Base-by-base conservation (phyloP, 2,888 invertebrate species). In the Blastobasis adustella region DNA sequence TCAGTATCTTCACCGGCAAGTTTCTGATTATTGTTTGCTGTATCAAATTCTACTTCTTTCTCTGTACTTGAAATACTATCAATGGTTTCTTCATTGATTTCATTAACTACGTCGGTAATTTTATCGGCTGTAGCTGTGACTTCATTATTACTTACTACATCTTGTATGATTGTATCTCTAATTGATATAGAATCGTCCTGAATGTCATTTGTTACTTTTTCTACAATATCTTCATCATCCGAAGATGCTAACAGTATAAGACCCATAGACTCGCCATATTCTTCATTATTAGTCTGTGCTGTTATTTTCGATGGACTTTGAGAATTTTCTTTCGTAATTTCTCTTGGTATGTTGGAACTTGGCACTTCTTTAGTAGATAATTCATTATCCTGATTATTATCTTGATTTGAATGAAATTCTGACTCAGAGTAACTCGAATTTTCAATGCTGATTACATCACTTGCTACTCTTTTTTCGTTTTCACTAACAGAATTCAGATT, bases 381-480 rank as follows among this genome's bases (percentile, higher is more conserved):
- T 47, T 56, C 51, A 7, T 48, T 46, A 38, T 42, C 45, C 37
- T 54, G 47, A 36, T 50, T 23, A 23, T 23, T 23, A 23, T 23
- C 23, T 23, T 23, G 23, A 23, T 23, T 23, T 23, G 23, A 23
- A 23, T 23, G 23, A 23, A 9, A 9, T 42, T 85, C 84, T 5
- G 73, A 71, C 64, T 84, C 86, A 10, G 86, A 85, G 56, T 75
- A 82, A 66, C 81, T 86, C 4, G 87, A 87, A 62, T 87, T 79
- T 72, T 85, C 87, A 58, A 86, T 84, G 57, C 87, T 87, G 36
- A 87, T 83, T 10, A 86, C 73, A 56, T 79, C 79, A 60, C 65
- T 64, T 0, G 49, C 37, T 23, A 46, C 44, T 38, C 58, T 62
- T 47, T 61, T 69, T 54, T 60, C 66, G 51, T 58, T 64, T 10